Evolutionary conservation across 2,888 invertebrate species (phyloP), one percentile per base, ranked within the genome.

Genomic region (Cecidostiba fungosa): DNA sequence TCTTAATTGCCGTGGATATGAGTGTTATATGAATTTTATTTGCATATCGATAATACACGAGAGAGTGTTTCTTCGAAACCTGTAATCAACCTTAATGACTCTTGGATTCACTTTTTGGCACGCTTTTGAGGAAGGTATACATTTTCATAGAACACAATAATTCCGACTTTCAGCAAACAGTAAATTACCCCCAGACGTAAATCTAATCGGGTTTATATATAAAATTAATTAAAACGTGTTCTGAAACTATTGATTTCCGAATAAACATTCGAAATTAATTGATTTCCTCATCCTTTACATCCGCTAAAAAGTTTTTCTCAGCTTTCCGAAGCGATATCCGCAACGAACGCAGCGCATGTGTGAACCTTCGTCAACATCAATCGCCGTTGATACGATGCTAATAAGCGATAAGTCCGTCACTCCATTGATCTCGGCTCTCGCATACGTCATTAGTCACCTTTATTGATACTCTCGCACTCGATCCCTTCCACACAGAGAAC

Each of bases 401-500:
- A 84, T 78, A 47, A 78, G 50, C 73, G 78, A 84, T 78, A 84
- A 73, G 70, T 2, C 26, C 23, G 77, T 73, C 78, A 66, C 12
- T 72, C 23, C 12, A 29, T 43, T 69, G 74, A 66, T 23, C 50
- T 14, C 26, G 3, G 26, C 66, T 66, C 66, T 29, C 66, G 14
- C 26, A 3, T 66, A 66, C 39, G 70, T 80, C 76, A 66, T 84
- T 84, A 78, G 84, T 84, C 74, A 84, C 69, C 84, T 66, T 84
- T 74, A 43, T 79, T 79, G 74, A 74, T 79, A 73, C 69, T 19
- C n/a, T 36, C 76, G 3, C 26, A 66, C 39, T 16, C 39, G 39
- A 26, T 29, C 62, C 29, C 59, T 8, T 29, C 73, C 72, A 14
- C 36, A 14, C 16, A 8, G 16, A 16, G 47, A 50, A 16, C 0